These are phyloP conservation scores for Cremastinae sp. DNA, from an alignment of 2,888 invertebrate genomes.

Conservation along the genomic window DNA sequence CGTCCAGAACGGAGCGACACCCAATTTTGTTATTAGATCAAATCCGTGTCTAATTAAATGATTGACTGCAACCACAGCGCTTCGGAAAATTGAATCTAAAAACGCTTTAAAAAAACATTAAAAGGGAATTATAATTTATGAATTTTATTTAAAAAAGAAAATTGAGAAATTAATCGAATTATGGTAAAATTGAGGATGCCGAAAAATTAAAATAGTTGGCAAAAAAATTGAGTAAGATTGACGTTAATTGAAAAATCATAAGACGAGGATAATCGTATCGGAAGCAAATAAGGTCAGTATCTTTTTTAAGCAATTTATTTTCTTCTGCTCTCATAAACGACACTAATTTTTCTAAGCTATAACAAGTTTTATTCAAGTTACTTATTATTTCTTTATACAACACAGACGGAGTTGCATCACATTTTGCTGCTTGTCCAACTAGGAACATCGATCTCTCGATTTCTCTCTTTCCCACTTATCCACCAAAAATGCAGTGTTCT, in stretches of 20 bases:
- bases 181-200: too few species aligned
- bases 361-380: neutral
- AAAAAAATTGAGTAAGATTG: too few species aligned
- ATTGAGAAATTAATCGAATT: too few species aligned
- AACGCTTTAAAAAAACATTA: constrained; percentile 1
- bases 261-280: too few species aligned
- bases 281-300: too few species aligned
- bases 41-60: constrained; percentile 50
- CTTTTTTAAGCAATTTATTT: neutral
- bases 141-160: too few species aligned
- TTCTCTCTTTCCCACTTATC: neutral
- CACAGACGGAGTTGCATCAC: constrained; percentile 1
- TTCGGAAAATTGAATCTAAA: constrained; percentile 10
- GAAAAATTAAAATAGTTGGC: too few species aligned
- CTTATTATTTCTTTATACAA: neutral
- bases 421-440: neutral
- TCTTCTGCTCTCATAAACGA: neutral
- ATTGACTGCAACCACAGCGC: constrained; percentile 40
- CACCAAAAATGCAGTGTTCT: constrained; percentile 1
- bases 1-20: constrained; percentile 25
- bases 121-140: neutral
- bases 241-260: too few species aligned
- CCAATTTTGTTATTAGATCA: constrained; percentile 20
- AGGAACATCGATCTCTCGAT: constrained; percentile 1
- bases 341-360: neutral